phyloP scores from a whole-genome alignment of 2,113 vertebrate species.

The Coregonus clupeaformis region DNA sequence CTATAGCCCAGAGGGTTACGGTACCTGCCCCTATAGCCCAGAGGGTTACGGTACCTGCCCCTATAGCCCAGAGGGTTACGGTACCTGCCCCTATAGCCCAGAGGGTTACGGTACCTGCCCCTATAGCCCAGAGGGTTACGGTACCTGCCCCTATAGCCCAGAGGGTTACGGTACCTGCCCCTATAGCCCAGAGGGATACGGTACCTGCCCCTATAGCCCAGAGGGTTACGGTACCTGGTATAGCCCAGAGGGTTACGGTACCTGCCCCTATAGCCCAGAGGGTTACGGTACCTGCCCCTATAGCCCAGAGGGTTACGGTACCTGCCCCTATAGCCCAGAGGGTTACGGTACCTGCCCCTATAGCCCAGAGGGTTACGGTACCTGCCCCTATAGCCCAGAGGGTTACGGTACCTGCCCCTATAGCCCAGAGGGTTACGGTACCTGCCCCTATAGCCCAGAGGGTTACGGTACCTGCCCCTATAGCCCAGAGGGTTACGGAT shows the following conservation, averaged over 20 bases:
- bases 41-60: slow-evolving; percentile 54
- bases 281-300: too few species aligned
- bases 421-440: slow-evolving; percentile 51
- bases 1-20: neutral
- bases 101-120: slow-evolving; percentile 54
- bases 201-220: slow-evolving; percentile 40
- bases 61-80: neutral
- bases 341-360: too few species aligned
- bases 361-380: slow-evolving; percentile 51
- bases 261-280: slow-evolving; percentile 34
- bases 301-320: slow-evolving; percentile 51
- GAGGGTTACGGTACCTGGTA: too few species aligned
- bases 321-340: slow-evolving; percentile 34
- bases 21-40: too few species aligned
- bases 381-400: slow-evolving; percentile 34
- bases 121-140: neutral
- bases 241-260: slow-evolving; percentile 51
- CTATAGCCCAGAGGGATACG: slow-evolving; percentile 25
- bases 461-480: slow-evolving; percentile 44
- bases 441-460: slow-evolving; percentile 34
- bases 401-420: too few species aligned
- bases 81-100: too few species aligned
- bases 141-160: too few species aligned
- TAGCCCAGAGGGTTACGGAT: neutral
- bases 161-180: slow-evolving; percentile 54